Conservation (phyloP, 2,113 vertebrate genomes). For the Daboia siamensis region DNA sequence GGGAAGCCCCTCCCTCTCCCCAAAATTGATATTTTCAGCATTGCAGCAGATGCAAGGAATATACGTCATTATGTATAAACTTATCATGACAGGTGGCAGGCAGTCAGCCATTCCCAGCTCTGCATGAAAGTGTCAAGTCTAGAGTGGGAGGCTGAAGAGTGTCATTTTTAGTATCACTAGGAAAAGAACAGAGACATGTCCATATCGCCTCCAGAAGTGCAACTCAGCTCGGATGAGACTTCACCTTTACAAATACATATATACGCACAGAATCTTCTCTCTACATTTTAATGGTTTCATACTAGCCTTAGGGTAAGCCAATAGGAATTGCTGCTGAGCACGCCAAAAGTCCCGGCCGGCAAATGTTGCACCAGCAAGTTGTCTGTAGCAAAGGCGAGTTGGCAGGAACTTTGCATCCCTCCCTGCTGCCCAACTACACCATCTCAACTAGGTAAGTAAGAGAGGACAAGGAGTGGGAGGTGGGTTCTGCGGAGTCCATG, state of each 20-base stretch:
- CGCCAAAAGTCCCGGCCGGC: no score
- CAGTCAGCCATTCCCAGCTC: background rate
- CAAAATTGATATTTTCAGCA: background rate
- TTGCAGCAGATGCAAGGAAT: background rate
- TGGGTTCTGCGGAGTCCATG: no score
- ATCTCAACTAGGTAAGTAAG: no score
- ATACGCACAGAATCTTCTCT: background rate
- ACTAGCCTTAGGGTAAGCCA: conserved; percentile 58
- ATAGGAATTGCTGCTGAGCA: no score
- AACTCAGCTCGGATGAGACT: background rate
- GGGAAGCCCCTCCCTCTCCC: background rate
- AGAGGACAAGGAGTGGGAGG: no score
- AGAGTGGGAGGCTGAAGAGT: background rate
- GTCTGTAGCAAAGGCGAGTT: no score
- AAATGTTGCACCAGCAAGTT: no score
- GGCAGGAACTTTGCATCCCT: no score
- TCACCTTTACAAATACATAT: background rate
- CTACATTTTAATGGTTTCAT: background rate
- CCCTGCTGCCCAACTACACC: no score
- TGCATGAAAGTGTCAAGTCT: background rate
- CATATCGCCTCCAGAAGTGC: background rate
- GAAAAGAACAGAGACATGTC: background rate
- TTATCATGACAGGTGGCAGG: background rate
- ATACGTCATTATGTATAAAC: background rate
- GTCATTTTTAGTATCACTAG: background rate